Conservation (phyloP, 2,797 vertebrate genomes). For the Leptatherina wallacei region DNA sequence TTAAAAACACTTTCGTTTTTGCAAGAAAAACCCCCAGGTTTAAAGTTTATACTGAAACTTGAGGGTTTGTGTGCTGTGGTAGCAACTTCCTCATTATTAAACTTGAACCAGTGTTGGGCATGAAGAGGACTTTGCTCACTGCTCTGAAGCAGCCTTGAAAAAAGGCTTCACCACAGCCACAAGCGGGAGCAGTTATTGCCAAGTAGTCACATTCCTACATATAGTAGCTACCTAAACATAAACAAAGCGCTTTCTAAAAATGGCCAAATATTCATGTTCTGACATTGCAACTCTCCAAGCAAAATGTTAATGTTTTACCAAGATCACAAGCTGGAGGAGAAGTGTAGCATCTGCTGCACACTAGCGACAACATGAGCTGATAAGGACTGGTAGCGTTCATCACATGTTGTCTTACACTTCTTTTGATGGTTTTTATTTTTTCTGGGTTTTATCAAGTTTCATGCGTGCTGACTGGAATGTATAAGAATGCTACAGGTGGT, state of each 20-base stretch:
- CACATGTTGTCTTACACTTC: slow-evolving; percentile 24
- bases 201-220: slow-evolving; percentile 53
- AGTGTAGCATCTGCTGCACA: slow-evolving; percentile 13
- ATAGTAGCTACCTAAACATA: slow-evolving; percentile 17
- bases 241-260: slow-evolving; percentile 25
- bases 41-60: slow-evolving; percentile 1
- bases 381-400: slow-evolving; percentile 30
- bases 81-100: slow-evolving; percentile 23
- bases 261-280: slow-evolving; percentile 13
- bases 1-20: slow-evolving; percentile 32
- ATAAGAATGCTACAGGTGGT: slow-evolving; percentile 9
- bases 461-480: slow-evolving; percentile 36
- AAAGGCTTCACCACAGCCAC: slow-evolving; percentile 11
- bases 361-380: slow-evolving; percentile 17
- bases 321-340: slow-evolving; percentile 32
- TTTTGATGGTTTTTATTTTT: slow-evolving; percentile 6
- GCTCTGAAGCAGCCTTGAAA: slow-evolving; percentile 22
- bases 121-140: slow-evolving; percentile 35
- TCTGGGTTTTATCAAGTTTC: slow-evolving; percentile 21
- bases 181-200: slow-evolving; percentile 51
- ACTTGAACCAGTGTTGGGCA: slow-evolving; percentile 19
- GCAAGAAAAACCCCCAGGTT: slow-evolving; percentile 24
- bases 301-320: slow-evolving; percentile 24
- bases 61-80: slow-evolving; percentile 1
- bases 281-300: slow-evolving; percentile 31